Base-by-base conservation (phyloP, 2,888 invertebrate genomes). In the Drosophila mercatorum region DNA sequence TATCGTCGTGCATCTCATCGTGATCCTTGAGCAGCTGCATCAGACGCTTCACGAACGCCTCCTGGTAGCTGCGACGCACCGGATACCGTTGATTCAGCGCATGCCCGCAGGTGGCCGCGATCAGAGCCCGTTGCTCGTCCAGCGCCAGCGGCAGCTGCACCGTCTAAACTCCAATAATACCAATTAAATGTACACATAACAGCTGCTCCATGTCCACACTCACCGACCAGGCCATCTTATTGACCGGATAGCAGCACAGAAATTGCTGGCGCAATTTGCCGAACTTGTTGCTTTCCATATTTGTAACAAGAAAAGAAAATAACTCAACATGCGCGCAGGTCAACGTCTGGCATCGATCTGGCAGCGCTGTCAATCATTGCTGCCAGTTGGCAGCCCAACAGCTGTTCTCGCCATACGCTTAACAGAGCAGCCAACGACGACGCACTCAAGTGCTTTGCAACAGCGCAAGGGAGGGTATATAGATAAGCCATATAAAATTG, bases 11-110 rank as follows among this genome's bases (percentile, higher is more conserved):
- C 8, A 96, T 92, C 87, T 95, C 96, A 74, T 94, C 75, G 36
- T 77, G 72, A 12, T 75, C 70, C 70, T 96, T 95, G 49, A 96
- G 92, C 89, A 93, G 89, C n/a, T 92, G 81, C 57, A 96, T 94
- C 3, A 96, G 78, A 73, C 93, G 93, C 90, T 96, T 96, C 12
- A 96, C 92, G 92, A 96, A 97, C 38, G 94, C 92, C 86, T 93
- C 94, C 74, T 94, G 94, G 90, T 96, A 97, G 43, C 94, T 93
- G 47, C 91, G 89, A 78, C 94, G 95, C 6, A 96, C 83, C 2
- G 97, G 96, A 92, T 94, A 95, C 70, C 94, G 93, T 82, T 93
- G 91, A 68, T 95, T 92, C 43, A 95, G 81, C 8, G 93, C 76
- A 77, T 93, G 94, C 47, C 94, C 92, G 11, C 96, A 92, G 12